These are phyloP conservation scores for Elegia similella DNA, from an alignment of 2,888 invertebrate genomes.

Conservation along the genomic window DNA sequence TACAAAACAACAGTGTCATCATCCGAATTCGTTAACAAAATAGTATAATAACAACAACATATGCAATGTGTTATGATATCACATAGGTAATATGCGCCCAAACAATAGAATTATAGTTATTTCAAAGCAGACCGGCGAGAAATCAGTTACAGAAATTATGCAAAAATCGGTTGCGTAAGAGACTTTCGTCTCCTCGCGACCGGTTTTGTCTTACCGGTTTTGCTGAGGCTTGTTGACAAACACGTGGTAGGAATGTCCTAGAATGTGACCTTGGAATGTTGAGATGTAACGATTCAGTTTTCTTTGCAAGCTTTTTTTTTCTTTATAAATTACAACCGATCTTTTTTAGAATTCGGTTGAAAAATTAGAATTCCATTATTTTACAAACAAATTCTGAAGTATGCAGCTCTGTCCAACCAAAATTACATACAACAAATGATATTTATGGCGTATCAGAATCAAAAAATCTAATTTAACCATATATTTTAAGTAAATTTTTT, in stretches of 20 bases:
- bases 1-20: background rate
- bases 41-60: background rate
- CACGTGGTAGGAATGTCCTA: background rate
- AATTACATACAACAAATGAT: too few relatives aligned
- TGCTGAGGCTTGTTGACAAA: background rate
- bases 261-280: background rate
- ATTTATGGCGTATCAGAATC: too few relatives aligned
- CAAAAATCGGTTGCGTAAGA: slow-evolving; percentile 14
- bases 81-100: background rate
- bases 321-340: too few relatives aligned
- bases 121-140: background rate
- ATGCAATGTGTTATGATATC: background rate
- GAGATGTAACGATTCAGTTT: background rate
- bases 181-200: slow-evolving; percentile 13
- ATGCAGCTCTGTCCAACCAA: too few relatives aligned
- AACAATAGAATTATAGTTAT: slow-evolving; percentile 14
- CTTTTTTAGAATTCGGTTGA: too few relatives aligned
- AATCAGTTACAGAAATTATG: slow-evolving; percentile 16
- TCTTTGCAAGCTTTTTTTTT: background rate
- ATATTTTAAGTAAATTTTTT: too few relatives aligned
- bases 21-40: background rate
- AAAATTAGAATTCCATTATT: too few relatives aligned
- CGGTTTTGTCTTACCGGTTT: background rate
- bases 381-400: too few relatives aligned
- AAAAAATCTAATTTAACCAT: too few relatives aligned